Evolutionary conservation across 2,888 invertebrate genomes (phyloP), one percentile per base, ranked within the genome.

Genomic region (Petrolisthes manimaculis): DNA sequence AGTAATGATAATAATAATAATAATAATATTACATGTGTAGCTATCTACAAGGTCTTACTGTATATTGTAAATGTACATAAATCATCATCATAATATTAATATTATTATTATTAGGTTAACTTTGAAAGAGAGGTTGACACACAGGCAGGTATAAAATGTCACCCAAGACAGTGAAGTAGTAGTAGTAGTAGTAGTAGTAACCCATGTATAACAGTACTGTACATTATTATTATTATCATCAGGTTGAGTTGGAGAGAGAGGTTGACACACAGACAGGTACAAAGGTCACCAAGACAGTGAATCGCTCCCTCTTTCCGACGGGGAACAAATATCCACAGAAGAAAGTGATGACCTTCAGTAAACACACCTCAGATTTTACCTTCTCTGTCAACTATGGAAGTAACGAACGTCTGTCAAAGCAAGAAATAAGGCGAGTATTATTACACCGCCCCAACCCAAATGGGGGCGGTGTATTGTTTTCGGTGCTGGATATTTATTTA

Each of bases 271-370:
- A 92, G 5, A 93, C 93, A 87, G 92, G 92, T 54, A 90, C 89
- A 37, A n/a, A 5, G 12, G 92, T 92, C 18, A 89, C 92, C 21
- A 93, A 93, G 90, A 95, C 96, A 94, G 96, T 98, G 75, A 96
- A 96, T 92, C 94, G 98, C 86, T 97, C 96, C 0, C 94, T 99
- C 51, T 99, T 99, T 93, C 96, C 96, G 0, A 94, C 95, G 55
- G 97, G 97, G 96, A 99, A 99, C 93, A 95, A 97, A 0, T 99
- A 97, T 93, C 99, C 99, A 0, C 98, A 98, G 93, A 99, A 98
- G 94, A 99, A 99, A 94, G 98, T 99, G 21, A 97, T 99, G 92
- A 99, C 99, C 51, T 99, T 99, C 94, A 99, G 98, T 93, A 98
- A 98, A 93, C 97, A 99, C 93, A 95, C 95, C 0, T 93, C 94